Evolutionary conservation across 2,113 vertebrate species (phyloP).

Genomic region (Bubalus kerabau): DNA sequence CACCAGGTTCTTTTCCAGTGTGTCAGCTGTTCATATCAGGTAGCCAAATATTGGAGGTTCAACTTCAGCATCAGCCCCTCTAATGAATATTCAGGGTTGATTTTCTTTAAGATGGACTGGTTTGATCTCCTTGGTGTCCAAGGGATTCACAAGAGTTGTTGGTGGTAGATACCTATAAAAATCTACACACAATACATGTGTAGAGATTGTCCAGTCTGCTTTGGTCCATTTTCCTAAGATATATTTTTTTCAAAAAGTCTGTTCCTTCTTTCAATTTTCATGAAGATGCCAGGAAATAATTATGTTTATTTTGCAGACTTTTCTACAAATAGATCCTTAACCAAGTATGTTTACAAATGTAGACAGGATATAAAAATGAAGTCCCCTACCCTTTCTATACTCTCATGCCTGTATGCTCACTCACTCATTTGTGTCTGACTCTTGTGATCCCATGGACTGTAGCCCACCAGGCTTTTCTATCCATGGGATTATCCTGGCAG

Average conservation of each 20-base stretch:
- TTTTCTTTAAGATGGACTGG: not conserved
- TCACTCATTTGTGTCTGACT: not conserved
- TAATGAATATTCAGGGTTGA: not conserved
- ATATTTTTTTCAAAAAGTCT: not conserved
- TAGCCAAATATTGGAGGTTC: not conserved
- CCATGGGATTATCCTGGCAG: not conserved
- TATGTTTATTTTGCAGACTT: not conserved
- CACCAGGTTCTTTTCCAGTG: not conserved
- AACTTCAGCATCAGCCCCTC: not conserved
- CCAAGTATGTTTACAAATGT: not conserved
- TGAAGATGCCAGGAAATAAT: not conserved
- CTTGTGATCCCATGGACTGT: not conserved
- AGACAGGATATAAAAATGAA: not conserved
- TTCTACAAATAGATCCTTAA: not conserved
- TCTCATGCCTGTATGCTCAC: not conserved
- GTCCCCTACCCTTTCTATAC: rapidly evolving
- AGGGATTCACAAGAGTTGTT: not conserved
- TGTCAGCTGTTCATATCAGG: not conserved
- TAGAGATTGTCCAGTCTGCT: not conserved
- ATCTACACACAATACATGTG: not conserved
- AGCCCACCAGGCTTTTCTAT: not conserved
- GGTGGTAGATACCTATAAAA: not conserved
- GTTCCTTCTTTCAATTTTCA: not conserved
- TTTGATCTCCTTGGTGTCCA: not conserved
- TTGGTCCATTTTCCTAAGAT: not conserved